Percentiles rank a stretch among this genome's conserved stretches.
These are phyloP conservation scores for Thunnus thynnus DNA, from an alignment of 2,113 vertebrate species.

Conservation along the genomic window DNA sequence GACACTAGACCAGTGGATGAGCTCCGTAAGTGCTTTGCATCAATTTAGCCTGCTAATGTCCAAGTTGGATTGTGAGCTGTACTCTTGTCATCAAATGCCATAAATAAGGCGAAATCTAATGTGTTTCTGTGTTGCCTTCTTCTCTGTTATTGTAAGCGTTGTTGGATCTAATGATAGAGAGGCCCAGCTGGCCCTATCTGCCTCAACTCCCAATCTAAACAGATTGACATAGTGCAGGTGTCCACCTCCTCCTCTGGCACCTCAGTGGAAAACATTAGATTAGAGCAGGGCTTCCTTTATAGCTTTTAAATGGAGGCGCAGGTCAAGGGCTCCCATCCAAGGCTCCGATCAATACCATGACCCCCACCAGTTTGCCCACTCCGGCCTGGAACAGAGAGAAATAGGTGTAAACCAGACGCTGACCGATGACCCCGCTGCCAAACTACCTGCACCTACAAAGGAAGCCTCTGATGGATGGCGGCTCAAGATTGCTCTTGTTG, in stretches of 20 bases:
- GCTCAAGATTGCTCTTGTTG: slow-evolving; percentile 69
- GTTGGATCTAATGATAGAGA: slow-evolving; percentile 75
- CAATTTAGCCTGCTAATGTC: slow-evolving; percentile 81
- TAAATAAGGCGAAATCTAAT: slow-evolving; percentile 80
- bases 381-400: slow-evolving; percentile 38
- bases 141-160: slow-evolving; percentile 83
- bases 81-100: slow-evolving; percentile 77
- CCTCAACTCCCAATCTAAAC: slow-evolving; percentile 86
- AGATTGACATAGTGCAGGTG: slow-evolving; percentile 91
- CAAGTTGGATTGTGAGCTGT: slow-evolving; percentile 72
- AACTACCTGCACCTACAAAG: slow-evolving; percentile 77
- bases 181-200: slow-evolving; percentile 83
- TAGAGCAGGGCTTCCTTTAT: slow-evolving; percentile 87
- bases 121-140: slow-evolving; percentile 80
- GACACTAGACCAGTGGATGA: slow-evolving; percentile 72
- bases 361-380: slow-evolving; percentile 61
- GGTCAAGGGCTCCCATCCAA: slow-evolving; percentile 87
- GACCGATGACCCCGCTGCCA: slow-evolving; percentile 75
- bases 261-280: slow-evolving; percentile 87
- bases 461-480: slow-evolving; percentile 74
- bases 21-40: slow-evolving; percentile 82
- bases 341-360: slow-evolving; percentile 84
- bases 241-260: slow-evolving; percentile 84
- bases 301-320: slow-evolving; percentile 80
- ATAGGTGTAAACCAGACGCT: slow-evolving; percentile 72